These are phyloP conservation scores for Stichopus horrens DNA, from an alignment of 53 echinoderm and acorn worm genomes.

Conservation along the genomic window DNA sequence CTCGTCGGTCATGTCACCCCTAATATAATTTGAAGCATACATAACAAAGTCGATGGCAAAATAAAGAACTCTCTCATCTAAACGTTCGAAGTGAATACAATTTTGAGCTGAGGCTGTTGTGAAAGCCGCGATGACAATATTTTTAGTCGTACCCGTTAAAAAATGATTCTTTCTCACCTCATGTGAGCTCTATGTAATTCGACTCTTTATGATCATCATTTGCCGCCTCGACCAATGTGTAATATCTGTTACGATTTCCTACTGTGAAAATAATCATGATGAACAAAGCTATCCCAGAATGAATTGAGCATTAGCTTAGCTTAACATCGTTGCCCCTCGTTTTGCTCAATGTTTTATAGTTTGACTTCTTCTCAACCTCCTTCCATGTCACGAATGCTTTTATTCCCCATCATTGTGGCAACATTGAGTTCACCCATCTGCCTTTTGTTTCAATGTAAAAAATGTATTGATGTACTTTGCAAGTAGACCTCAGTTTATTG, in stretches of 20 bases:
- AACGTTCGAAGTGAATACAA: neutral
- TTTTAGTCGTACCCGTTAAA: constrained; percentile 8
- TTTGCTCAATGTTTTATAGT: constrained; percentile 56
- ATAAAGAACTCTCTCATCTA: constrained; percentile 8
- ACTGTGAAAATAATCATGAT: constrained; percentile 24
- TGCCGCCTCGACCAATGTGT: too few species aligned
- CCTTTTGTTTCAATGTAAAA: constrained; percentile 67
- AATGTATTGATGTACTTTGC: constrained; percentile 66
- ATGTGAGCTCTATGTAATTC: neutral
- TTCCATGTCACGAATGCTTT: constrained; percentile 42
- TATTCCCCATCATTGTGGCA: constrained; percentile 43
- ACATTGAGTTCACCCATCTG: constrained; percentile 61
- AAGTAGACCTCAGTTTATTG: constrained; percentile 60
- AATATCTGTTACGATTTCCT: neutral
- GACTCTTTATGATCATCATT: too few species aligned
- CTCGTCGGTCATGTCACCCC: constrained; percentile 70
- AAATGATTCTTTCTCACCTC: neutral
- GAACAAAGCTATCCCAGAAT: too few species aligned
- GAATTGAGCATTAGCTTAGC: too few species aligned
- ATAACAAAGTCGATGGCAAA: constrained; percentile 39
- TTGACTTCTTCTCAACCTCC: constrained; percentile 47
- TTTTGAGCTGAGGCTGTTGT: constrained; percentile 43
- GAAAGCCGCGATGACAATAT: constrained; percentile 38
- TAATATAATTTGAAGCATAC: constrained; percentile 33
- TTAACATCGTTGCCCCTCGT: constrained; percentile 48